A percentile compares a stretch with the other conserved stretches of the same genome.
phyloP scores from a whole-genome alignment of 1,140 invertebrate species.

The Scylla paramamosain region DNA sequence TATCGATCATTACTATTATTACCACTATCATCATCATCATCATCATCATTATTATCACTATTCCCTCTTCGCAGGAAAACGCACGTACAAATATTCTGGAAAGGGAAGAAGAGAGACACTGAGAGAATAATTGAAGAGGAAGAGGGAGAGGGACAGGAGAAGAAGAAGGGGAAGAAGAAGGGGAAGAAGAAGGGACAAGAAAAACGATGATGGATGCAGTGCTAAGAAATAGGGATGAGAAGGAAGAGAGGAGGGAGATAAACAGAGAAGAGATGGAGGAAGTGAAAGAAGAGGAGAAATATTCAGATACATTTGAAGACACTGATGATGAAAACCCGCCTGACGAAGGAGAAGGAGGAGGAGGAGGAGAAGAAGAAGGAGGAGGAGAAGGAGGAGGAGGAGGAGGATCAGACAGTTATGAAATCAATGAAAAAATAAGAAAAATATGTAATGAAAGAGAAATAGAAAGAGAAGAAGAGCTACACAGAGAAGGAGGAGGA shows the following conservation, averaged over 20 bases:
- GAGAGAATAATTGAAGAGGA: neutral
- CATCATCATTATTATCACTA: too few relatives aligned
- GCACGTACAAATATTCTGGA: too few relatives aligned
- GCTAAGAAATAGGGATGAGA: neutral
- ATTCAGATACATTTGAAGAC: neutral
- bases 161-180: neutral
- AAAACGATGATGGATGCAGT: neutral
- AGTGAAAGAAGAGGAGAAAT: neutral
- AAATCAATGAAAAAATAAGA: neutral
- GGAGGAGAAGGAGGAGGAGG: neutral
- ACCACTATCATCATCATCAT: too few relatives aligned
- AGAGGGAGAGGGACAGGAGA: neutral
- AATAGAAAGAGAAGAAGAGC: neutral
- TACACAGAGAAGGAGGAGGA: neutral
- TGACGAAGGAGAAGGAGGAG: slow-evolving; percentile 35
- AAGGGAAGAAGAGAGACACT: neutral
- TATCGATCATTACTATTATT: too few relatives aligned
- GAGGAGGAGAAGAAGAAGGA: neutral
- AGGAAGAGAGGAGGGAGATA: neutral
- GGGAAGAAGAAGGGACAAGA: neutral
- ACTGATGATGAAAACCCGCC: slow-evolving; percentile 44
- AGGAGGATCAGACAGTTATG: too few relatives aligned
- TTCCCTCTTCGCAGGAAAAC: too few relatives aligned
- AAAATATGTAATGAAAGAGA: neutral
- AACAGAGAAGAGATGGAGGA: neutral